Evolutionary conservation across 2,797 vertebrate species (phyloP).

Genomic region (Fundulus diaphanus): DNA sequence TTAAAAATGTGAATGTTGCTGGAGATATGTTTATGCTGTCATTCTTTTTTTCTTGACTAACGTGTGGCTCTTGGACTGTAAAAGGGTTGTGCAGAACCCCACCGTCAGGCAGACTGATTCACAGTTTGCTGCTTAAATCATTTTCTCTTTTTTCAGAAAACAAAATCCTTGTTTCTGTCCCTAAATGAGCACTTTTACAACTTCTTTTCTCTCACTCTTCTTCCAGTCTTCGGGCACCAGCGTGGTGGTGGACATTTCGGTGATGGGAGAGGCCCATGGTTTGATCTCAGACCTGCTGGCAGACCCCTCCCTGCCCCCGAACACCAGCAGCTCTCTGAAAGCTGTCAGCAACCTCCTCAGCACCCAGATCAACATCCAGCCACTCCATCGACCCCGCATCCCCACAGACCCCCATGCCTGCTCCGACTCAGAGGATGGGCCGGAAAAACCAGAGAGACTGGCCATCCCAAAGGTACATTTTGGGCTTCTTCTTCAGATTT

Average conservation of each 20-base stretch:
- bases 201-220: neutral
- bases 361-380: conserved; percentile 93
- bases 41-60: neutral
- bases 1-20: neutral
- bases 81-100: neutral
- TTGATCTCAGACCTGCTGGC: conserved; percentile 96
- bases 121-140: neutral
- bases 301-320: conserved; percentile 91
- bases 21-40: neutral
- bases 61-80: neutral
- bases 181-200: conserved; percentile 4
- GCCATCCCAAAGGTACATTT: conserved; percentile 90
- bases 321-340: conserved; percentile 92
- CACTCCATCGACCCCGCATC: conserved; percentile 87
- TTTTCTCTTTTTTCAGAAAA: neutral
- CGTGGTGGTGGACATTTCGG: conserved; percentile 92
- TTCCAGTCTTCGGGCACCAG: conserved; percentile 89
- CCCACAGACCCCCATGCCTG: conserved; percentile 84
- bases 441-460: conserved; percentile 88
- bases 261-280: conserved; percentile 98
- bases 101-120: neutral
- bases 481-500: neutral
- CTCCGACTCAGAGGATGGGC: conserved; percentile 91
- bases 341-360: conserved; percentile 96
- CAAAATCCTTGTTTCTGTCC: neutral